Base-by-base conservation (phyloP, 2,888 invertebrate species). In the Tenthredo mesomela region DNA sequence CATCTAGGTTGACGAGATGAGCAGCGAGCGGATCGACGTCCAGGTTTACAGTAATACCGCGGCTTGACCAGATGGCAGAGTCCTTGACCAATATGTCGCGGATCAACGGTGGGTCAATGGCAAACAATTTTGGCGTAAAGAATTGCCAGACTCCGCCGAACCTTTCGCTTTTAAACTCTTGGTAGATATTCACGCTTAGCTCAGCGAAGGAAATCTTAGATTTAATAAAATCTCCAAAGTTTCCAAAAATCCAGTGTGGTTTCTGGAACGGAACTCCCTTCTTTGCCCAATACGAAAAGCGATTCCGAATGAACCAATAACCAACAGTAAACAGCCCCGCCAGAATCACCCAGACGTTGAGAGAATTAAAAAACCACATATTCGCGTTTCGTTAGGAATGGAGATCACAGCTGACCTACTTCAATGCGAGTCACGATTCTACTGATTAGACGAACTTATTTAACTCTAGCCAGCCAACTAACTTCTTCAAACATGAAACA, bases 31-130 rank as follows among this genome's bases (percentile, higher is more conserved):
- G 95, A 91, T 96, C 96, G 21, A 94, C 94, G n/a, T 94, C 92
- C 84, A 95, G 95, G 85, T 96, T 95, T 80, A 94, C 94, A 89
- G 95, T 95, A 50, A 95, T 93, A 0, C 96, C 96, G 80, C 96
- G 95, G 88, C 96, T 96, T 90, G 95, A 95, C 87, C 96, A 96
- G 90, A 95, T 93, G 21, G 93, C 94, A 87, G 96, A 96, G 90
- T 96, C 96, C 88, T 94, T 95, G 70, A 95, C 94, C 88, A 96
- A 90, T 29, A 96, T 94, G 83, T 94, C 93, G 73, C 89, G 89
- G 67, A 95, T 95, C 86, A 96, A 89, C 18, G 95, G 94, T 15
- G 95, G 94, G 91, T 96, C 95, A 84, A 96, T 93, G 15, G 96
- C 93, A 37, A 96, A 91, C 65, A 96, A 91, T 21, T 95, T 95